Base-by-base conservation (phyloP, 2,113 vertebrate species). In the Cephalopterus ornatus region DNA sequence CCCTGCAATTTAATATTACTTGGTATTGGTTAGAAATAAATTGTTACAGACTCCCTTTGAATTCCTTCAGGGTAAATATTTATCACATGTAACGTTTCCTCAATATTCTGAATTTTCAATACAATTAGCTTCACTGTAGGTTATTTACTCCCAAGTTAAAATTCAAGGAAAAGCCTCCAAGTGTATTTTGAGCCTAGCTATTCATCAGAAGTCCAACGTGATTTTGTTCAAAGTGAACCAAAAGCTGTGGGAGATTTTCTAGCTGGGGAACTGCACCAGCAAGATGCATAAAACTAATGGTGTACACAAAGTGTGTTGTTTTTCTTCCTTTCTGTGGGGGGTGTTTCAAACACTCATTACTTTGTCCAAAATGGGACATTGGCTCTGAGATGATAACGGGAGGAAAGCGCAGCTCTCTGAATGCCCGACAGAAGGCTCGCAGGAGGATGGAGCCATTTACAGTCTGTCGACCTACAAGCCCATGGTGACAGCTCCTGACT, bases 111-210 rank as follows among this genome's bases (percentile, higher is more conserved):
- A 68, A 92, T 96, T 97, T 97, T 97, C 96, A 95, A 84, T 97
- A 96, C 96, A 96, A 96, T 97, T 97, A 97, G 94, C 94, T 93
- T 95, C 97, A 87, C 94, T 93, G 89, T 96, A 95, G 96, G 95
- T 97, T 96, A 92, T 97, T 97, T 96, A 96, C 95, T 96, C 86
- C 91, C 93, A 88, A 97, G 91, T 96, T 96, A 95, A 95, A 96
- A 97, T 95, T 92, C 88, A 95, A 95, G 85, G 80, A 92, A 96
- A 96, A 97, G 94, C 89, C 91, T 89, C 83, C 93, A 76, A 97
- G 94, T 95, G 76, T 70, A 96, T 96, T 96, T 96, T 90, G 89
- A 95, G 85, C 89, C 19, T 47, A 93, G 92, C 91, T 95, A 95
- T 97, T 97, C 93, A 95, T 97, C 96, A 94, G 79, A 72, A 97